Evolutionary conservation across 2,113 vertebrate species (phyloP).

Genomic region (Cinclus cinclus): DNA sequence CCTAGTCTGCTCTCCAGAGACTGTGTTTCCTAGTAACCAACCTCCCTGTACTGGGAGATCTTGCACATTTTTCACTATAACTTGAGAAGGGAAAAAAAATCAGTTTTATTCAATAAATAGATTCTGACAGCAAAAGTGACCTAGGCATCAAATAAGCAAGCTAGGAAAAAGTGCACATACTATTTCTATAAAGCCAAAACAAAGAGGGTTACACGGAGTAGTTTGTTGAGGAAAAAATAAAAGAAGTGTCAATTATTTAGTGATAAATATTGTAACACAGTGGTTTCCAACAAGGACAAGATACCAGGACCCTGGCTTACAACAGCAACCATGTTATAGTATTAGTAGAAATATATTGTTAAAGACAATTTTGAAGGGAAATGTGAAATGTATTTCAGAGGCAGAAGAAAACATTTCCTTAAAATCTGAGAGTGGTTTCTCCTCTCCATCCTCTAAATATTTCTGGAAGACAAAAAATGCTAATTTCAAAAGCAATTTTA

Average conservation of each 20-base stretch:
- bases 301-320: neutral
- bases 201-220: neutral
- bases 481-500: neutral
- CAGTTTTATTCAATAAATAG: conserved; percentile 47
- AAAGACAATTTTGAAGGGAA: neutral
- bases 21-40: conserved; percentile 48
- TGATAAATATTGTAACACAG: neutral
- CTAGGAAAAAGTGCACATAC: neutral
- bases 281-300: neutral
- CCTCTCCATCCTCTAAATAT: neutral
- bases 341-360: neutral
- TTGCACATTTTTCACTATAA: conserved; percentile 33
- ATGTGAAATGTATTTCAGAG: neutral
- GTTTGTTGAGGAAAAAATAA: neutral
- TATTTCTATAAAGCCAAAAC: neutral
- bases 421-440: neutral
- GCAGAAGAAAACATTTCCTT: neutral
- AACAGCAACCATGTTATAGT: neutral
- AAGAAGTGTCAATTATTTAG: neutral
- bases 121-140: conserved; percentile 56
- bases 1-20: conserved; percentile 4
- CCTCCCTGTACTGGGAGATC: neutral
- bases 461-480: neutral
- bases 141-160: neutral
- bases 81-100: conserved; percentile 12